phyloP scores from a whole-genome alignment of 1,140 invertebrate species.

The Drosophila jambulina region DNA sequence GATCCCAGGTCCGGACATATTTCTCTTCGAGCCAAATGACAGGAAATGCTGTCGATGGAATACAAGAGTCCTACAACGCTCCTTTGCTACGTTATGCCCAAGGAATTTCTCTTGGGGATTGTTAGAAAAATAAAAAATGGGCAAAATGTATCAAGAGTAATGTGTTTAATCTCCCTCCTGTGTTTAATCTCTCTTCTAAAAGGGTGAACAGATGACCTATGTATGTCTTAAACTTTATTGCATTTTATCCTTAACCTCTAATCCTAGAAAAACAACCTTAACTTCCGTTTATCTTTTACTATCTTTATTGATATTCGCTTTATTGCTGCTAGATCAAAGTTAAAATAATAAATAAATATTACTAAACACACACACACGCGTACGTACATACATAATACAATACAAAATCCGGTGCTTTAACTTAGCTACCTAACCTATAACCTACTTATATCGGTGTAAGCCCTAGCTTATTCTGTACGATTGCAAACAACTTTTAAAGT shows the following conservation, averaged over 20 bases:
- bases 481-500: constrained; percentile 69
- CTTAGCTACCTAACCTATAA: constrained; percentile 24
- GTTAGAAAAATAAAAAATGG: not conserved
- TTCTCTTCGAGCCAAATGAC: constrained; percentile 43
- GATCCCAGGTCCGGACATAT: constrained; percentile 53
- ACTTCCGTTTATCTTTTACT: constrained; percentile 44
- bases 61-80: constrained; percentile 11
- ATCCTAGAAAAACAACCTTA: not conserved
- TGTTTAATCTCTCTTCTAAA: no score
- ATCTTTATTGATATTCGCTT: constrained; percentile 70
- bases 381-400: constrained; percentile 51
- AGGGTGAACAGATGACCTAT: no score
- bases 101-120: not conserved
- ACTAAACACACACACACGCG: constrained; percentile 48
- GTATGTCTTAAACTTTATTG: no score
- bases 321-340: constrained; percentile 75
- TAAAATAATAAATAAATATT: constrained; percentile 81
- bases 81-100: constrained; percentile 6
- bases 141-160: not conserved
- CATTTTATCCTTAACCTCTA: not conserved
- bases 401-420: constrained; percentile 44
- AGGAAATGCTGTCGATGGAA: constrained; percentile 65
- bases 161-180: no score
- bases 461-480: constrained; percentile 51
- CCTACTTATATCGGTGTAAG: constrained; percentile 19